Base-by-base conservation (phyloP, 2,113 vertebrate genomes). In the Syngnathus typhle region DNA sequence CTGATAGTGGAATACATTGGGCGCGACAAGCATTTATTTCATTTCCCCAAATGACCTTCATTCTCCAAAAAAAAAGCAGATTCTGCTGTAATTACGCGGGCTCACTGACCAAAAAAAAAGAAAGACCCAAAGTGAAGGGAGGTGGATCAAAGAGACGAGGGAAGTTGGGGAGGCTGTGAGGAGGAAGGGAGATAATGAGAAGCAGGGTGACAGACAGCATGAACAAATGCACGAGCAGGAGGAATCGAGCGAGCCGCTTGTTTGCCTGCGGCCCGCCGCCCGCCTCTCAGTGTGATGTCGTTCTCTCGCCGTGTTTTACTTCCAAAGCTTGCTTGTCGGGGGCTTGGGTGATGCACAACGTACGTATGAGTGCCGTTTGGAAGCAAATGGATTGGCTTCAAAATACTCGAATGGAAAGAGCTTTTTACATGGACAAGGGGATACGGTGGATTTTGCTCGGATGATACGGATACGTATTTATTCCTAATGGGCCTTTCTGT, bases 131-230 rank as follows among this genome's bases (percentile, higher is more conserved):
- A 67, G 79, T 75, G 75, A 75, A 52, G 46, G 47, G 27, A 27
- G 41, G 60, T 19, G 49, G 49, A 36, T 43, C 37, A 37, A 47
- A 12, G 15, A 32, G 55, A 21, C 9, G 65, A n/a, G 66, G 75
- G 77, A 79, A 78, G 72, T 68, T 82, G 63, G 23, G 43, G 74
- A 64, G 59, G 72, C 61, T 71, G 69, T 58, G 79, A 73, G 59
- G 72, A 63, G 60, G 67, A 68, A 71, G 70, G 70, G 65, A 65
- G 78, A 78, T 88, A 85, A 88, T 85, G 83, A 85, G 80, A 84
- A 68, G 70, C 76, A 84, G 70, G 72, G 73, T 67, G 81, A 84
- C 73, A 74, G 81, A 84, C 73, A 74, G 71, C 73, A 81, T 83
- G 84, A 85, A 79, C 78, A 71, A 78, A 69, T 79, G 78, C 80